Percentiles rank a stretch among this genome's conserved stretches.
Conservation (phyloP, 2,113 vertebrate genomes). For the Centropristis striata region DNA sequence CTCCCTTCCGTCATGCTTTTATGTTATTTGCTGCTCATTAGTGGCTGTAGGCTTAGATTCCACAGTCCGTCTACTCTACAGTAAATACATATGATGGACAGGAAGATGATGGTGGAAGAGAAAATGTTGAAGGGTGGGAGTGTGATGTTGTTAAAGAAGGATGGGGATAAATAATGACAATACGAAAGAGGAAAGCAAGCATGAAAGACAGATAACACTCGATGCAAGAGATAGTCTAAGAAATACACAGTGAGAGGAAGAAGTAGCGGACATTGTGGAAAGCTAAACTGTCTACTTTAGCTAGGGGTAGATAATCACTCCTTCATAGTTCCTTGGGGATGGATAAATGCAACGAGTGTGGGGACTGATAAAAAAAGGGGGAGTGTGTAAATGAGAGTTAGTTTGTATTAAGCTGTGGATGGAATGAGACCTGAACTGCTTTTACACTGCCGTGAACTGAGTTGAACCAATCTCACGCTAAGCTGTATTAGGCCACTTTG, state of each 20-base stretch:
- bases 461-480: constrained; percentile 12
- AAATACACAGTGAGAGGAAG: constrained; percentile 20
- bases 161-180: constrained; percentile 11
- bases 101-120: background rate
- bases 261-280: constrained; percentile 32
- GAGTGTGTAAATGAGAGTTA: constrained; percentile 41
- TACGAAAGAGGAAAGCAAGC: constrained; percentile 24
- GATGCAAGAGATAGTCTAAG: constrained; percentile 11
- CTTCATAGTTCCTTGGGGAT: constrained; percentile 61
- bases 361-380: constrained; percentile 20
- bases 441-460: constrained; percentile 20
- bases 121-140: background rate
- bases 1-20: background rate
- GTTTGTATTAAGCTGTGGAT: constrained; percentile 32
- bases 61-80: background rate
- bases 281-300: constrained; percentile 39
- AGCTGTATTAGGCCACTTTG: background rate
- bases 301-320: constrained; percentile 58
- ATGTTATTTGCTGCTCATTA: constrained; percentile 31
- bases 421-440: constrained; percentile 13
- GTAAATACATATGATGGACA: background rate
- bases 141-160: background rate
- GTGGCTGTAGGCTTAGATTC: background rate
- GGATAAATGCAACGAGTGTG: constrained; percentile 51
- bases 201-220: constrained; percentile 19